Base-by-base conservation (phyloP, 2,797 vertebrate genomes). In the Micrastur ruficollis region DNA sequence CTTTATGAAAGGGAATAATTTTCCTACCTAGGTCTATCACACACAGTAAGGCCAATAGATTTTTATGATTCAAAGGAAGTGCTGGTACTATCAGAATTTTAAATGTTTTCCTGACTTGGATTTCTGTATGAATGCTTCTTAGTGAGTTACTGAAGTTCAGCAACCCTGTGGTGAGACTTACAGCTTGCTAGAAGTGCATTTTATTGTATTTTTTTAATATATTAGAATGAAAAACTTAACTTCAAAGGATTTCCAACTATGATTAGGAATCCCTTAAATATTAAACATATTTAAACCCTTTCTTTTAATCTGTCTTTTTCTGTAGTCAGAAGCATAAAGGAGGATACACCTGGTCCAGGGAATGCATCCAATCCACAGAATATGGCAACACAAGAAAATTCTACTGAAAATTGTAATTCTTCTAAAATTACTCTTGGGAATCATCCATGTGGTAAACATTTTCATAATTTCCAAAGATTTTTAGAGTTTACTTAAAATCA, bases 381-480 rank as follows among this genome's bases (percentile, higher is more conserved):
- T 36, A 6, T 8, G 2, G n/a, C 5, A 7, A 11, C 12, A 13
- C 56, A 76, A 55, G 79, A 87, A 36, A 8, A 52, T 9, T 19
- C n/a, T 36, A 6, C 65, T 19, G 89, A 44, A 46, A 38, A n/a
- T 53, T 55, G 6, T 34, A 26, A 31, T 26, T 32, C 38, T 66
- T 34, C 89, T 25, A 8, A 72, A 85, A 47, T 13, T 4, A 23
- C 32, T 67, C 55, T 49, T 22, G 75, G 68, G 58, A 74, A 15
- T 88, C 55, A 34, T 58, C 46, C 38, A 22, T 49, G 27, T 7
- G 97, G 98, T 98, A 80, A 92, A 95, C 50, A 4, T 71, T 63
- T 38, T 55, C 21, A 4, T 40, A 8, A 19, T 58, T 91, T 46
- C 22, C 1, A 31, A 16, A 49, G 21, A 14, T 6, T 50, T 12